Conservation (phyloP, 1,140 invertebrate species). For the Araneus ventricosus region DNA sequence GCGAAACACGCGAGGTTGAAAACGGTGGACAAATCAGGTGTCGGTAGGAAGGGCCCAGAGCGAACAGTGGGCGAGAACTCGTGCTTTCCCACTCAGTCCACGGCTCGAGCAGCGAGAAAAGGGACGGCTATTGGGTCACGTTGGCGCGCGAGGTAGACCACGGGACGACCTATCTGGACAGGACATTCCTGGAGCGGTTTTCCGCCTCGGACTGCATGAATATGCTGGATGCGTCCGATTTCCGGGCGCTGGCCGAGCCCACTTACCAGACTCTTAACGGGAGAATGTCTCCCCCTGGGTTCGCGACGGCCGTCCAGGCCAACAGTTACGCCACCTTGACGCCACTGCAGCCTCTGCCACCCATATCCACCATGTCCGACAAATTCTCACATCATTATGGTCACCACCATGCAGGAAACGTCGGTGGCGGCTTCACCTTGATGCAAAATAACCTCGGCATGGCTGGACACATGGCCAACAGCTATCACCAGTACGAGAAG, state of each 20-base stretch:
- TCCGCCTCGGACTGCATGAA: slow-evolving; percentile 68
- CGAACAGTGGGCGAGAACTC: slow-evolving; percentile 25
- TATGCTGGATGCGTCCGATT: slow-evolving; percentile 78
- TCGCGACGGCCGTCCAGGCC: slow-evolving; percentile 85
- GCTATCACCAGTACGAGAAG: slow-evolving; percentile 80
- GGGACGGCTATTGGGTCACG: slow-evolving; percentile 28
- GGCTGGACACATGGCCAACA: slow-evolving; percentile 72
- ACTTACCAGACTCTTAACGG: slow-evolving; percentile 78
- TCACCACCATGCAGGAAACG: slow-evolving; percentile 82
- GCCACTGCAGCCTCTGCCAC: slow-evolving; percentile 94
- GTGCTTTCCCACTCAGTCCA: slow-evolving; percentile 36
- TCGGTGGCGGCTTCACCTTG: slow-evolving; percentile 88
- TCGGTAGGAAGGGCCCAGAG: slow-evolving; percentile 24
- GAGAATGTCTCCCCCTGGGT: slow-evolving; percentile 76
- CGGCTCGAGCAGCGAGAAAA: slow-evolving; percentile 30
- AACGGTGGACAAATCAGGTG: slow-evolving; percentile 65
- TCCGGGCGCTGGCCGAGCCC: slow-evolving; percentile 77
- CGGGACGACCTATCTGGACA: slow-evolving; percentile 54
- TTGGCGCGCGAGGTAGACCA: slow-evolving; percentile 58
- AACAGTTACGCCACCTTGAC: slow-evolving; percentile 89
- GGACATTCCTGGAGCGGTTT: slow-evolving; percentile 48
- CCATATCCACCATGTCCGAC: slow-evolving; percentile 98
- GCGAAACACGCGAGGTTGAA: slow-evolving; percentile 51
- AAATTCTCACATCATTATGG: slow-evolving; percentile 82
- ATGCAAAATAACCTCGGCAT: slow-evolving; percentile 89